These are phyloP conservation scores for Yponomeuta plumbellus DNA, from an alignment of 2,888 invertebrate genomes.

Conservation along the genomic window DNA sequence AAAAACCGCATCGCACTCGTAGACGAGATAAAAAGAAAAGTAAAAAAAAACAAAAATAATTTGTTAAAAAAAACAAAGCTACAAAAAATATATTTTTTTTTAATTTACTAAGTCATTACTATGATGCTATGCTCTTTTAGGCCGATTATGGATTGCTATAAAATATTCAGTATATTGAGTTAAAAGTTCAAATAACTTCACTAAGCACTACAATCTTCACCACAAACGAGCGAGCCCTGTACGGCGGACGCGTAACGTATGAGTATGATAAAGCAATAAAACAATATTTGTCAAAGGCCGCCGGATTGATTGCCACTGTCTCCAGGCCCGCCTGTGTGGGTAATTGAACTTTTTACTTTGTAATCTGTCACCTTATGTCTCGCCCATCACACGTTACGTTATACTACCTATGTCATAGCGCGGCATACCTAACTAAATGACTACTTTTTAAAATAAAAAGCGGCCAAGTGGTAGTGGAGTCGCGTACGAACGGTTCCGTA, in stretches of 20 bases:
- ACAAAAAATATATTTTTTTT: too few species aligned
- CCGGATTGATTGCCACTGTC: not conserved
- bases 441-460: too few species aligned
- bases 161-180: not conserved
- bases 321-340: not conserved
- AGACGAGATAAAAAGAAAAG: constrained; percentile 8
- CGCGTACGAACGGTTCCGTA: too few species aligned
- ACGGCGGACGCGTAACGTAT: not conserved
- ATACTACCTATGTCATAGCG: too few species aligned
- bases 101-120: not conserved
- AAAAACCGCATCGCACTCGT: constrained; percentile 36
- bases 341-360: not conserved
- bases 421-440: too few species aligned
- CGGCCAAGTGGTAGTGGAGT: too few species aligned
- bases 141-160: not conserved
- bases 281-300: not conserved
- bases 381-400: too few species aligned
- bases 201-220: not conserved
- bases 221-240: not conserved
- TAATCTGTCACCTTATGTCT: not conserved
- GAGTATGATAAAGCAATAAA: not conserved
- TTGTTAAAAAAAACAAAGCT: not conserved
- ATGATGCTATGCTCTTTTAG: too few species aligned
- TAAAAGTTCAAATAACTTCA: not conserved
- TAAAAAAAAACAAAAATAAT: not conserved